Conservation (phyloP, 2,797 vertebrate species). For the Onychomys torridus region DNA sequence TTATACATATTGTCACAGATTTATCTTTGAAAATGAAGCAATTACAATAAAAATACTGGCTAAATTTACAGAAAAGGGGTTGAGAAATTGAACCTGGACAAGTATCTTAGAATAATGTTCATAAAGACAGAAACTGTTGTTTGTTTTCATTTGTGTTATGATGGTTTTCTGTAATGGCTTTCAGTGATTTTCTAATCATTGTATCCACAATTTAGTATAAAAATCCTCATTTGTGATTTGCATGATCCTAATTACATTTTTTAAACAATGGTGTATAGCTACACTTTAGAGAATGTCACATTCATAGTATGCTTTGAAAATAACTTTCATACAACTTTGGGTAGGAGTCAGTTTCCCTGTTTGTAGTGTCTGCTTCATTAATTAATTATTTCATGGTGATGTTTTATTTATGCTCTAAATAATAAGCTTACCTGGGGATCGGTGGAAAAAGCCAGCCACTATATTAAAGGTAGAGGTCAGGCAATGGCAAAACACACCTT, state of each 20-base stretch:
- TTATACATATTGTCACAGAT: neutral
- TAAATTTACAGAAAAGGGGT: neutral
- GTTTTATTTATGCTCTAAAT: no score
- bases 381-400: no score
- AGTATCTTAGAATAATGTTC: neutral
- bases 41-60: neutral
- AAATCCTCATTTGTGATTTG: neutral
- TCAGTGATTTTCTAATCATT: neutral
- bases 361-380: neutral
- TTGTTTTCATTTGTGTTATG: neutral
- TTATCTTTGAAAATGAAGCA: neutral
- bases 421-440: no score
- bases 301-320: neutral
- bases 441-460: no score
- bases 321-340: neutral
- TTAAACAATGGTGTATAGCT: neutral
- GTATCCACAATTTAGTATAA: neutral
- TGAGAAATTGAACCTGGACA: neutral
- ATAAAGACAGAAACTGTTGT: neutral
- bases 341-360: accelerated
- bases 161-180: neutral
- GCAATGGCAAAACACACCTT: no score
- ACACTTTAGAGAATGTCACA: neutral
- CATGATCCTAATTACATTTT: neutral
- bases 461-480: no score